phyloP scores from a whole-genome alignment of 2,113 vertebrate species.

The Apaloderma vittatum region DNA sequence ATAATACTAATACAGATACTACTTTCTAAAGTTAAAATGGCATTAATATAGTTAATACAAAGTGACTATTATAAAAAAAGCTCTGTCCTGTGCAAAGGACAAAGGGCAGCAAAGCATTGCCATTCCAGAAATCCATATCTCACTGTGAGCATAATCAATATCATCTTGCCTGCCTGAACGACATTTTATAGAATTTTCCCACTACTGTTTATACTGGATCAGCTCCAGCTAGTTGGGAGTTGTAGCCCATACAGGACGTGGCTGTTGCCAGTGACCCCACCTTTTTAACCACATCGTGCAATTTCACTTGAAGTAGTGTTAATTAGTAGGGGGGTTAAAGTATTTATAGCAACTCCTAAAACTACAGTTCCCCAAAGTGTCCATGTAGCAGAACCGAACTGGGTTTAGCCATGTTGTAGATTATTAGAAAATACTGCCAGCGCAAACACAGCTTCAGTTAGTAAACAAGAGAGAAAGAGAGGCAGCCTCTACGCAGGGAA shows the following conservation, averaged over 20 bases:
- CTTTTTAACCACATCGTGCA: conserved; percentile 19
- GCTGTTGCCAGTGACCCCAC: not conserved
- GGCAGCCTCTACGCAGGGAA: not conserved
- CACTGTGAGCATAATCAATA: not conserved
- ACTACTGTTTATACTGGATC: conserved; percentile 9
- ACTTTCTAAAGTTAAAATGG: not conserved
- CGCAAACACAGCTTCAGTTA: not conserved
- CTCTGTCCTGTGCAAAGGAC: not conserved
- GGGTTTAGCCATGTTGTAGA: not conserved
- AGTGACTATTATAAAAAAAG: not conserved
- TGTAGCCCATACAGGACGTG: not conserved
- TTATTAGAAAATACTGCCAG: not conserved
- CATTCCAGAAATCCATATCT: not conserved
- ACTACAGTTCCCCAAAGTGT: not conserved
- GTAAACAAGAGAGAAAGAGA: not conserved
- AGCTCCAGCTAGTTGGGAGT: not conserved
- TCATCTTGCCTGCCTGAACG: fast-evolving
- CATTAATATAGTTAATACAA: not conserved
- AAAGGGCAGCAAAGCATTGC: not conserved
- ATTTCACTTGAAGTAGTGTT: not conserved
- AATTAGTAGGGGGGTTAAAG: not conserved
- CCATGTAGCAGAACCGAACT: not conserved
- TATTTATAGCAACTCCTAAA: not conserved
- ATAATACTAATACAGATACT: not conserved
- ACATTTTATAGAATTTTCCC: not conserved